Base-by-base conservation (phyloP, 1,140 invertebrate species). In the Pachyrhynchus sulphureomaculatus region DNA sequence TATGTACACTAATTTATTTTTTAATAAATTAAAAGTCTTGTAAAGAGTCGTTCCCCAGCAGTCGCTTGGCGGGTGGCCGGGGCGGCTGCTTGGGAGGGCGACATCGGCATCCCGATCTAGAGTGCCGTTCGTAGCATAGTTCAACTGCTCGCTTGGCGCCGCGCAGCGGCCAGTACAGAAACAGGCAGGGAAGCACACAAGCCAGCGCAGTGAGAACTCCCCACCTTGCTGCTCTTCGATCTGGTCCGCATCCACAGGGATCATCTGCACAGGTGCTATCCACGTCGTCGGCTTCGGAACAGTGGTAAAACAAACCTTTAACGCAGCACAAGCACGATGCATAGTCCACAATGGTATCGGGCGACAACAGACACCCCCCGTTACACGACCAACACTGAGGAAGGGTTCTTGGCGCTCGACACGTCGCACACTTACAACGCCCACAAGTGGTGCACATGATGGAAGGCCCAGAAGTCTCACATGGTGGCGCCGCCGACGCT, bases 281-380 rank as follows among this genome's bases (percentile, higher is more conserved):
- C 21, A 79, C 84, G 39, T 81, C 81, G 59, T 88, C 87, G 59
- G 84, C 83, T 68, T 90, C 88, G 60, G 86, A 86, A 78, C 92
- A 95, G 75, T 96, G 94, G 78, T 96, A 97, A 77, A 95, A 94
- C 24, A 93, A 75, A 36, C 88, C 92, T 75, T 95, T 94, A 65
- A 93, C 92, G 77, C 92, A 95, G 80, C 93, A 96, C 78, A 96
- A 83, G 75, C 94, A 96, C 57, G 91, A 91, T 47, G 88, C 87
- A 75, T 92, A 91, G 78, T 96, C 92, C 61, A 96, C 85, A 65
- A 87, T 83, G 56, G 89, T 86, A 75, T 94, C 89, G 42, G 90
- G 89, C 68, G 91, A 93, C 78, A 92, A 89, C 68, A 91, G 84
- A 77, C 90, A 94, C 75, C 87, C 86, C 74, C 91, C 84, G 77